Conservation (phyloP, 2,113 vertebrate species). For the Salvelinus alpinus region DNA sequence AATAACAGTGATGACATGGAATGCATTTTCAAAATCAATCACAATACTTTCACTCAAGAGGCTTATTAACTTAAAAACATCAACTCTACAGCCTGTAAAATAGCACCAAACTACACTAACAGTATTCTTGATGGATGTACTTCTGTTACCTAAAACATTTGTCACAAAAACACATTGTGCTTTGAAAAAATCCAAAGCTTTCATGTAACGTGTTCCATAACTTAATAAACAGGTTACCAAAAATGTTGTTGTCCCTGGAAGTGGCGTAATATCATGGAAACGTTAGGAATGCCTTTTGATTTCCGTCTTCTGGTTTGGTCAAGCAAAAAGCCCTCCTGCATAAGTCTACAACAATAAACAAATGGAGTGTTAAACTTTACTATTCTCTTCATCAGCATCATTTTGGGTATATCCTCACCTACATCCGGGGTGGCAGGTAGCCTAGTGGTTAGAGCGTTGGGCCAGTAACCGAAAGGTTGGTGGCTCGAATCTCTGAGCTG, state of each 20-base stretch:
- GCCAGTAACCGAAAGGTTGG: too few relatives aligned
- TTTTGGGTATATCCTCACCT: neutral
- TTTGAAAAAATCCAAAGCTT: conserved; percentile 2
- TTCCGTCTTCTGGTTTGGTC: conserved; percentile 43
- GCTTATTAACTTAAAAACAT: too few relatives aligned
- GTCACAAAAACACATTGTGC: neutral
- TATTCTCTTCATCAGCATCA: conserved; percentile 46
- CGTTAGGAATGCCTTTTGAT: neutral
- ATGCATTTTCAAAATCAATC: too few relatives aligned
- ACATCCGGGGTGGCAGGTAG: too few relatives aligned
- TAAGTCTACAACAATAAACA: conserved; percentile 82
- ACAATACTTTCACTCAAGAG: too few relatives aligned
- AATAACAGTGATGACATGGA: too few relatives aligned
- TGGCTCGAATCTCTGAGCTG: too few relatives aligned
- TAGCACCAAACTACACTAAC: neutral
- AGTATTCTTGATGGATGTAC: neutral
- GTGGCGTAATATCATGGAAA: conserved; percentile 26
- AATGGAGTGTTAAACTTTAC: neutral
- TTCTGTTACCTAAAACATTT: too few relatives aligned
- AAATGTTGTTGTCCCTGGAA: neutral
- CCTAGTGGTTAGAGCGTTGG: too few relatives aligned
- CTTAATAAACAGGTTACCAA: neutral
- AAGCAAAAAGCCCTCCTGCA: conserved; percentile 83
- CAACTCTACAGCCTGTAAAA: too few relatives aligned
- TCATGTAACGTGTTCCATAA: conserved; percentile 4